These are phyloP conservation scores for Sesamia nonagrioides DNA, from an alignment of 1,140 invertebrate species.

Conservation along the genomic window DNA sequence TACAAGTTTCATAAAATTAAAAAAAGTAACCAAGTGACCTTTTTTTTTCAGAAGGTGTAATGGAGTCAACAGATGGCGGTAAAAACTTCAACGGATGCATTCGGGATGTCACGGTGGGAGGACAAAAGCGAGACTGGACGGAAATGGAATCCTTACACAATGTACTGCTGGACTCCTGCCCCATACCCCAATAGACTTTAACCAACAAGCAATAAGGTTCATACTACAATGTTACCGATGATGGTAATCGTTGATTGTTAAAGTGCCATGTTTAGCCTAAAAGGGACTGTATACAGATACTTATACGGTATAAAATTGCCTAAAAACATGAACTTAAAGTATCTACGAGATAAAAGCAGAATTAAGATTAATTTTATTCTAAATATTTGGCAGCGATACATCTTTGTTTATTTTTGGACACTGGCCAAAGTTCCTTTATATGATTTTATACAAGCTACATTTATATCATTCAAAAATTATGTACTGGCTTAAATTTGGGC, in stretches of 20 bases:
- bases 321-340: neutral
- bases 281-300: neutral
- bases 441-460: too few relatives aligned
- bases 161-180: slow-evolving; percentile 95
- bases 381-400: neutral
- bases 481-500: too few relatives aligned
- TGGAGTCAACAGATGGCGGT: slow-evolving; percentile 89
- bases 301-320: neutral
- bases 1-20: too few relatives aligned
- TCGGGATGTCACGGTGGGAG: slow-evolving; percentile 92
- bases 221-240: slow-evolving; percentile 10
- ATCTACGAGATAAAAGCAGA: neutral
- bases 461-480: too few relatives aligned
- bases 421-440: neutral
- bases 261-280: slow-evolving; percentile 28
- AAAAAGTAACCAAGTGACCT: neutral
- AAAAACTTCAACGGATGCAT: slow-evolving; percentile 98
- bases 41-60: slow-evolving; percentile 86
- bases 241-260: neutral
- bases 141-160: slow-evolving; percentile 94
- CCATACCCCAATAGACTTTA: slow-evolving; percentile 78
- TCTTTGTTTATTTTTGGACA: neutral
- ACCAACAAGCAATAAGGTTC: neutral
- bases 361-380: neutral
- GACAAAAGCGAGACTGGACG: slow-evolving; percentile 92